These are phyloP conservation scores for Eunapius fragilis DNA, from an alignment of 37 sponge, comb jelly and placozoan genomes.

Conservation along the genomic window DNA sequence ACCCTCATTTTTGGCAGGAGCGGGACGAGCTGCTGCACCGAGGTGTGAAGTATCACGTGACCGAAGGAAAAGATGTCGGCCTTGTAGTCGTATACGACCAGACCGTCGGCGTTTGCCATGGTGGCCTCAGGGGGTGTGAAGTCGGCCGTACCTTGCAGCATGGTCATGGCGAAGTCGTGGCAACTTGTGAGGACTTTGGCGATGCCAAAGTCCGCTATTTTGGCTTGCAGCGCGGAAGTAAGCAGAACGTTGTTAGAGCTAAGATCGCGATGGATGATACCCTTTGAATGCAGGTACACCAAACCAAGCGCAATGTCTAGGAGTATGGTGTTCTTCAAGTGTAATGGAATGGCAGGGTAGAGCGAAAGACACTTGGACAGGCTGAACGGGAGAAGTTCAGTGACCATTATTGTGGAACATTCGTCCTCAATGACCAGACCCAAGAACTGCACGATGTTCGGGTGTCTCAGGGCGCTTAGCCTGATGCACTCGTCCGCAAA, in stretches of 20 bases:
- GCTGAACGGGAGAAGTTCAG: conserved; percentile 26
- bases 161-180: not conserved
- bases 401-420: conserved; percentile 10
- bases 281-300: conserved; percentile 26
- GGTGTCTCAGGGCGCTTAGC: conserved; percentile 33
- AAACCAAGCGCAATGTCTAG: conserved; percentile 25
- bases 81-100: not conserved
- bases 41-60: not conserved
- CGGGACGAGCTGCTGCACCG: not conserved
- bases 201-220: conserved; percentile 24
- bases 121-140: not conserved
- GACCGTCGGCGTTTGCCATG: not conserved
- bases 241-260: conserved; percentile 35
- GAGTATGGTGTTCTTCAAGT: conserved; percentile 26
- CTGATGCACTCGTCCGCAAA: conserved; percentile 25
- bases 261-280: conserved; percentile 35
- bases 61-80: not conserved
- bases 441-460: conserved; percentile 44
- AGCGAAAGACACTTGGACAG: conserved; percentile 28
- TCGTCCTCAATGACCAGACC: conserved; percentile 19
- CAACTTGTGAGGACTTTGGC: not conserved
- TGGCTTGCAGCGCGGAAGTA: conserved; percentile 41
- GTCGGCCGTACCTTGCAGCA: not conserved
- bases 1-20: not conserved
- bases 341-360: conserved; percentile 6